Evolutionary conservation across 2,888 invertebrate species (phyloP).

Genomic region (Drosophila fulvimacula): DNA sequence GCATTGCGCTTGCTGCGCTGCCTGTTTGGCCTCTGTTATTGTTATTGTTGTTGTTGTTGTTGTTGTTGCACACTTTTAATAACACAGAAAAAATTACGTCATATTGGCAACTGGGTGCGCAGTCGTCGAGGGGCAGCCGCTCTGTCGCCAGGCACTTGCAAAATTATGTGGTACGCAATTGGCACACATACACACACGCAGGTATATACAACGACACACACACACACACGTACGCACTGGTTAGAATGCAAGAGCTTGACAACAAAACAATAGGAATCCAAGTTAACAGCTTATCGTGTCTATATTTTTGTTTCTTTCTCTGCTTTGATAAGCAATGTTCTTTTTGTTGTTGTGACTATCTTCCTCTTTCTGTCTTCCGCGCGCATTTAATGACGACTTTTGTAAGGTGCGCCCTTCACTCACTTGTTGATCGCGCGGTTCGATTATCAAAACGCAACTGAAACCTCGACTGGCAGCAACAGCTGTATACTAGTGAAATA

Average conservation of each 20-base stretch:
- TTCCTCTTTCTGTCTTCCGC: background rate
- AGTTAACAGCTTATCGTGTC: constrained; percentile 39
- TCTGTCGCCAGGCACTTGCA: constrained; percentile 61
- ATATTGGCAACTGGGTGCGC: constrained; percentile 56
- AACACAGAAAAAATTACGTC: constrained; percentile 66
- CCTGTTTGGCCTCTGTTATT: constrained; percentile 13
- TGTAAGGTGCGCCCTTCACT: background rate
- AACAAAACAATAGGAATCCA: constrained; percentile 24
- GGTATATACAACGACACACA: background rate
- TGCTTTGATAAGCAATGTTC: constrained; percentile 53
- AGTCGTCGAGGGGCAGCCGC: constrained; percentile 38
- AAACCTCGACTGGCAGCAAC: constrained; percentile 34
- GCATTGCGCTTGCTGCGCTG: constrained; percentile 61
- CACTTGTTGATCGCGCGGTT: constrained; percentile 49
- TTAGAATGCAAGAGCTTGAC: constrained; percentile 21
- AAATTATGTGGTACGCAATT: constrained; percentile 67
- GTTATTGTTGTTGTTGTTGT: constrained; percentile 14
- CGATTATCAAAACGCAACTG: constrained; percentile 59
- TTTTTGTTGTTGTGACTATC: constrained; percentile 4
- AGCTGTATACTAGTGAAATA: constrained; percentile 8
- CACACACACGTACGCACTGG: constrained; percentile 6
- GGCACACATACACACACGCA: constrained; percentile 13
- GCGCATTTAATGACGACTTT: constrained; percentile 6
- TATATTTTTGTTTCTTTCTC: constrained; percentile 30
- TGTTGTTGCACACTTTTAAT: constrained; percentile 41